Percentiles rank a stretch among this genome's conserved stretches.
Conservation (phyloP, 2,888 invertebrate species). For the Baccha elongata region DNA sequence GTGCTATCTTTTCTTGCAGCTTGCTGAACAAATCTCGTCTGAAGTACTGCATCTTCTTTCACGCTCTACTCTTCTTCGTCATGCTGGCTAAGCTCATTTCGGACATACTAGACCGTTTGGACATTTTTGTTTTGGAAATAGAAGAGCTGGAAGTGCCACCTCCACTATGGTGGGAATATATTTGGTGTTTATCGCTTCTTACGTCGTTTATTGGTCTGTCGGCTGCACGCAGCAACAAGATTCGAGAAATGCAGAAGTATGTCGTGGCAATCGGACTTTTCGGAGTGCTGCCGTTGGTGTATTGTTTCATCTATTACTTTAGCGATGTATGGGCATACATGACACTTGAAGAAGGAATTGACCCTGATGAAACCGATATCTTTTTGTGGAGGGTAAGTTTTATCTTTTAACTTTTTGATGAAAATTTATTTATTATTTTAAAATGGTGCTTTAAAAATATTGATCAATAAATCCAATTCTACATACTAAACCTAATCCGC, state of each 20-base stretch:
- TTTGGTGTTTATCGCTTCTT: constrained; percentile 93
- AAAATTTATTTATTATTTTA: neutral
- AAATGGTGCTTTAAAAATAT: no score
- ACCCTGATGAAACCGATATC: constrained; percentile 87
- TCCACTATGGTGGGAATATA: constrained; percentile 93
- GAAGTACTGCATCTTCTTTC: constrained; percentile 96
- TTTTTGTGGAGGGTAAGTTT: constrained; percentile 90
- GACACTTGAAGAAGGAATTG: constrained; percentile 83
- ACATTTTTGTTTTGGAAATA: constrained; percentile 96
- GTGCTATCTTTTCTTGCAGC: constrained; percentile 84
- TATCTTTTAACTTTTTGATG: constrained; percentile 26
- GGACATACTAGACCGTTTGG: constrained; percentile 95
- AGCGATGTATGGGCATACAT: constrained; percentile 92
- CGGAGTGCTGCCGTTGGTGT: constrained; percentile 91
- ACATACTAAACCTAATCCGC: no score
- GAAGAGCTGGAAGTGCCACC: constrained; percentile 96
- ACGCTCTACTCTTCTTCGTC: constrained; percentile 93
- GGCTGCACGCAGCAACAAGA: constrained; percentile 92
- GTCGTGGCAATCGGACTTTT: constrained; percentile 91
- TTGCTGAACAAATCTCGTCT: constrained; percentile 97
- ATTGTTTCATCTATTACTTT: constrained; percentile 91
- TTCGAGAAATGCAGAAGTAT: constrained; percentile 89
- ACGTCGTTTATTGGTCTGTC: constrained; percentile 93
- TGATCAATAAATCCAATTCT: no score
- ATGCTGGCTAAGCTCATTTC: constrained; percentile 96